phyloP scores from a whole-genome alignment of 2,113 vertebrate genomes.

The Strix aluco region DNA sequence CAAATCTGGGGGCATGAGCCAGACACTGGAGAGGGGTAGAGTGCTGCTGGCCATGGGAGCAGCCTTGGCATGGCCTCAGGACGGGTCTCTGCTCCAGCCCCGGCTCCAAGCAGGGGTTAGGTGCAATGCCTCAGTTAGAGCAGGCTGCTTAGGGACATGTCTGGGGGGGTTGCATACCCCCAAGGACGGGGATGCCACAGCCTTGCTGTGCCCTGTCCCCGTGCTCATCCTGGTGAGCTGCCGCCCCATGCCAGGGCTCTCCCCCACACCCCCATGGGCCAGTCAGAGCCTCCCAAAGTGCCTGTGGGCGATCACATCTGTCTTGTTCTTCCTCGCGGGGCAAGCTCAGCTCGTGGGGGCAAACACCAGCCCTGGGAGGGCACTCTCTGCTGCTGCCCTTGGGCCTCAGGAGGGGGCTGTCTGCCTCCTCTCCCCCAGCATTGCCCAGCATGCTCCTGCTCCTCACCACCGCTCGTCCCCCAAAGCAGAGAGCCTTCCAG shows the following conservation, averaged over 20 bases:
- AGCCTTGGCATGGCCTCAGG: not conserved
- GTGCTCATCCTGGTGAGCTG: not conserved
- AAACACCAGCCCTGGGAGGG: not conserved
- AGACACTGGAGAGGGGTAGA: not conserved
- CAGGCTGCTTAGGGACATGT: not conserved
- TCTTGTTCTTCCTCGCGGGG: not conserved
- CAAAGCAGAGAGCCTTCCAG: not conserved
- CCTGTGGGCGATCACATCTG: fast-evolving
- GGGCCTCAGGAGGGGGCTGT: not conserved
- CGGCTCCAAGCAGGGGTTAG: not conserved
- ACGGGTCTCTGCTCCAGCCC: not conserved
- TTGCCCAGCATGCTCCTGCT: not conserved
- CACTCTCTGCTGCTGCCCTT: not conserved
- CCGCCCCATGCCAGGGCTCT: not conserved
- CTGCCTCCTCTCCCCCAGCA: not conserved
- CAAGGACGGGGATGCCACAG: not conserved
- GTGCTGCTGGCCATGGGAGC: not conserved
- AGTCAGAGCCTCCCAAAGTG: not conserved
- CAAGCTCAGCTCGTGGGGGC: not conserved
- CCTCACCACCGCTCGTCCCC: fast-evolving
- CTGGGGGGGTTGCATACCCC: not conserved
- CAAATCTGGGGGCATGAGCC: not conserved
- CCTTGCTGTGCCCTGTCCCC: not conserved
- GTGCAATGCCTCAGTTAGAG: not conserved
- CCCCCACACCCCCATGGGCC: fast-evolving